A percentile compares a stretch with the other conserved stretches of the same genome.
These are phyloP conservation scores for Bombyx mori DNA, from an alignment of 1,140 invertebrate species.

Conservation along the genomic window ASM3026992v2 NC_085118.1:8738001-8738500, in stretches of 20 bases:
- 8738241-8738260: slow-evolving; percentile 43
- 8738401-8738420: slow-evolving; percentile 55
- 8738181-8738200: slow-evolving; percentile 33
- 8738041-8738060: too few relatives aligned
- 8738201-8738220: slow-evolving; percentile 28
- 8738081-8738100: too few relatives aligned
- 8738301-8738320: slow-evolving; percentile 39
- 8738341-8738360: slow-evolving; percentile 41
- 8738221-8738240: slow-evolving; percentile 44
- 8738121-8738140: too few relatives aligned
- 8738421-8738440: slow-evolving; percentile 43
- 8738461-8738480: slow-evolving; percentile 2
- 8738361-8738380: slow-evolving; percentile 24
- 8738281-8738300: slow-evolving; percentile 31
- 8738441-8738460: not conserved
- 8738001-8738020: too few relatives aligned
- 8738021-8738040: too few relatives aligned
- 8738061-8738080: too few relatives aligned
- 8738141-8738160: not conserved
- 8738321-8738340: slow-evolving; percentile 34
- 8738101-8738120: too few relatives aligned
- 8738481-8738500: slow-evolving; percentile 7
- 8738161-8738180: slow-evolving; percentile 30
- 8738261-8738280: slow-evolving; percentile 35
- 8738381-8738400: slow-evolving; percentile 36